Evolutionary conservation across 1,140 invertebrate species (phyloP), one percentile per base, ranked within the genome.

Genomic region (Trachymyrmex cornetzi): DNA sequence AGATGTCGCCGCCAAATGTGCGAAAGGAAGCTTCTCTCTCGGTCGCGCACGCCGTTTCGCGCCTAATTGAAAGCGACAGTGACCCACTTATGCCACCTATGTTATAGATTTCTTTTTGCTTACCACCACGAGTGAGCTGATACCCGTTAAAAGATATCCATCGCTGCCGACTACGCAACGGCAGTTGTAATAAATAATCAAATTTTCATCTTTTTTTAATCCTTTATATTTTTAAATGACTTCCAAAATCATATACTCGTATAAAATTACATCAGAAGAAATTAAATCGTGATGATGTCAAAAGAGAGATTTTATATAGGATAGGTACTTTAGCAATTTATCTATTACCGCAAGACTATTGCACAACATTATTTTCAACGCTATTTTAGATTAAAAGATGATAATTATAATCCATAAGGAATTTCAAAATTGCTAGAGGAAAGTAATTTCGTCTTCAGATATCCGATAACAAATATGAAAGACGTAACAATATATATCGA

Each of bases 1-100:
- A 90, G 92, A 92, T 90, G 91, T 91, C 91, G 88, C 85, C 84
- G 91, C 84, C 89, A 87, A 92, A 92, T 91, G 92, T 92, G 91
- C 86, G 91, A 90, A 69, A 92, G 86, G 74, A 91, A 86, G 71
- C 55, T 79, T 72, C n/a, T 88, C 89, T 84, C 67, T 44, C 79
- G 48, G 12, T 27, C 55, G 61, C 30, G 71, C 87, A 82, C 90
- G 86, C 61, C 67, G 82, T 63, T 88, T 88, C 80, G 64, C 82
- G 90, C 75, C 85, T 92, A 89, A 89, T 90, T 86, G 90, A 92
- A 90, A 92, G 88, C 88, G 88, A 91, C 92, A 92, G 90, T 92
- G 92, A 93, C 87, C 90, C 87, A 92, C 91, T 92, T 93, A 88
- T 87, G 75, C 80, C 85, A 90, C 89, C 86, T 90, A 89, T 67